Percentiles rank a stretch among this genome's conserved stretches.
phyloP scores from a whole-genome alignment of 2,888 invertebrate species.

The Nephrotoma flavescens region DNA sequence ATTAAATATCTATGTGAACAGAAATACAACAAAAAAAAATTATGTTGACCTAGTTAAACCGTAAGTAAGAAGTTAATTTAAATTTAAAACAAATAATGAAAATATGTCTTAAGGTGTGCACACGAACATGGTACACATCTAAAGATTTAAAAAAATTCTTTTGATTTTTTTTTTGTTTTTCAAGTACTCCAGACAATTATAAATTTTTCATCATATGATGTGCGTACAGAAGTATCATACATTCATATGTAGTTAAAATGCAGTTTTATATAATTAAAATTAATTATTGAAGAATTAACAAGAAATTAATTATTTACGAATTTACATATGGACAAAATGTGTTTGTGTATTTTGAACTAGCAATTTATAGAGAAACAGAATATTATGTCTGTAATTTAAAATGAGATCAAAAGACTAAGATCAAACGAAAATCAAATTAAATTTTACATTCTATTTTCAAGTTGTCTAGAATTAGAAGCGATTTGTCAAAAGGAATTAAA shows the following conservation, averaged over 20 bases:
- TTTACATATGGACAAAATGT: not conserved
- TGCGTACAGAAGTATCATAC: not conserved
- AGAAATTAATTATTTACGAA: not conserved
- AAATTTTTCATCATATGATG: not conserved
- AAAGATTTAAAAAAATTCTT: not conserved
- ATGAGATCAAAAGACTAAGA: not conserved
- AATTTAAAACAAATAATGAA: not conserved
- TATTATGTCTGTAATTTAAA: not conserved
- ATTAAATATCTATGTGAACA: not conserved
- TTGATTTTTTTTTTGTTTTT: not conserved
- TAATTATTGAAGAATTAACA: not conserved
- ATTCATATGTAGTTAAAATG: not conserved
- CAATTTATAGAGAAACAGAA: not conserved
- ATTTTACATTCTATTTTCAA: not conserved
- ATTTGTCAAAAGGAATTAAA: not conserved
- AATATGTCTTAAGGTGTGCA: not conserved
- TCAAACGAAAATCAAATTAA: not conserved
- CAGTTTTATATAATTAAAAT: not conserved
- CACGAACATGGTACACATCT: not conserved
- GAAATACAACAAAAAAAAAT: not conserved
- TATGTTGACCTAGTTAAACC: not conserved
- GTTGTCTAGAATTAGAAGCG: not conserved
- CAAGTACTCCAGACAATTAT: not conserved
- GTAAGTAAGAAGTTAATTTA: not conserved
- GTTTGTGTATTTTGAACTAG: not conserved